These are phyloP conservation scores for Ophraella communa DNA, from an alignment of 2,888 invertebrate genomes.

Conservation along the genomic window DNA sequence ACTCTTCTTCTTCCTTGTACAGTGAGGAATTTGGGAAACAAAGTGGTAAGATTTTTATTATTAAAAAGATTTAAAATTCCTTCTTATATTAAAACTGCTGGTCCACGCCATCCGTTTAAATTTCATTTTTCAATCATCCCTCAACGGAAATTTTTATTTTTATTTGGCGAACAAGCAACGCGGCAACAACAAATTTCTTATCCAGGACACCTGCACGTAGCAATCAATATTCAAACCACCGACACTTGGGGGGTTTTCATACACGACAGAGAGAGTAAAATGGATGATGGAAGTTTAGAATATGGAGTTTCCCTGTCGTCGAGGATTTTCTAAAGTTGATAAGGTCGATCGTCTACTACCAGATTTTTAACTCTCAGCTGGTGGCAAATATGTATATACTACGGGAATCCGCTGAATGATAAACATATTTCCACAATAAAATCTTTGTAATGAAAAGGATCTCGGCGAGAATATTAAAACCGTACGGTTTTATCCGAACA, in stretches of 20 bases:
- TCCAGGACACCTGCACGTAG: slow-evolving; percentile 1
- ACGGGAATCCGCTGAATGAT: not conserved
- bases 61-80: no score
- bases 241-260: slow-evolving; percentile 13
- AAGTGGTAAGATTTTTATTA: slow-evolving; percentile 54
- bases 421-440: not conserved
- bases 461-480: no score
- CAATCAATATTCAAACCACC: slow-evolving; percentile 30
- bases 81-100: not conserved
- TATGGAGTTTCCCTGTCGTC: slow-evolving; percentile 22
- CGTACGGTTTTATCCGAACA: no score
- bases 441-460: no score
- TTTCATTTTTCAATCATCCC: not conserved
- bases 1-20: slow-evolving; percentile 58
- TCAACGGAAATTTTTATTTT: not conserved
- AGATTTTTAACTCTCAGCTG: not conserved
- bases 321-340: slow-evolving; percentile 19
- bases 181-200: slow-evolving; percentile 3
- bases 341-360: slow-evolving; percentile 3
- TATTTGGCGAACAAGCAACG: not conserved
- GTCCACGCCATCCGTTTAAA: not conserved
- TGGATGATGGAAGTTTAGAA: slow-evolving; percentile 10
- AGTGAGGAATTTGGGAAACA: slow-evolving; percentile 56
- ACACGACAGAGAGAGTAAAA: slow-evolving; percentile 9
- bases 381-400: slow-evolving; percentile 6